phyloP scores from a whole-genome alignment of 2,888 invertebrate species.

The Eupithecia subfuscata region DNA sequence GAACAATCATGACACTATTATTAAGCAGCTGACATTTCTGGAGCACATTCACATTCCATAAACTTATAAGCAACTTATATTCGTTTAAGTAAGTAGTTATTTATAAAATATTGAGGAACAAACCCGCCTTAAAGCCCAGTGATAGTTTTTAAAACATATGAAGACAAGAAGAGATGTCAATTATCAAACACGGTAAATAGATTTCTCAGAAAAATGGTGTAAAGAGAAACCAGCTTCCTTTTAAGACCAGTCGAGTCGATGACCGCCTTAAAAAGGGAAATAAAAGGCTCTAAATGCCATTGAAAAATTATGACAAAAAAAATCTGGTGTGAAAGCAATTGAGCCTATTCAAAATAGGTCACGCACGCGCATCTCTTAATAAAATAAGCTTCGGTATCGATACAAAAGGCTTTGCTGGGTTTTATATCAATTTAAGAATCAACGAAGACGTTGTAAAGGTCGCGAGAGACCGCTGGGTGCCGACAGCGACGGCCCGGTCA shows the following conservation, averaged over 20 bases:
- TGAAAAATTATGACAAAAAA: background rate
- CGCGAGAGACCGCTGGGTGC: background rate
- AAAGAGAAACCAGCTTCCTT: slow-evolving; percentile 17
- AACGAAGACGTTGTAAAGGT: background rate
- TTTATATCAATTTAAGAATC: background rate
- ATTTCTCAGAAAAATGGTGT: slow-evolving; percentile 9
- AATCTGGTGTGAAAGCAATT: slow-evolving; percentile 3
- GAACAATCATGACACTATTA: slow-evolving; percentile 30
- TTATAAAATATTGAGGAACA: background rate
- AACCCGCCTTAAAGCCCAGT: background rate
- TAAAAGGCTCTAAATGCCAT: background rate
- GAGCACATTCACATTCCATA: slow-evolving; percentile 6
- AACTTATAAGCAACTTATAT: background rate
- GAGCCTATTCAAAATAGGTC: slow-evolving; percentile 13
- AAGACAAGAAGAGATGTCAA: background rate
- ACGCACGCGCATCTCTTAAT: slow-evolving; percentile 6
- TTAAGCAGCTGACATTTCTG: slow-evolving; percentile 24
- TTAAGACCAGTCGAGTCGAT: slow-evolving; percentile 6
- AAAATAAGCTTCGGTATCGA: slow-evolving; percentile 4
- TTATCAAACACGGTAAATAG: background rate
- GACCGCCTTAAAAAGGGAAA: background rate
- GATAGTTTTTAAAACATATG: background rate
- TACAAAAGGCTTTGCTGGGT: background rate
- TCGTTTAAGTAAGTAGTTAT: too few species aligned
- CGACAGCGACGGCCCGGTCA: background rate